Conservation (phyloP, 2,888 invertebrate genomes). For the Galeruca laticollis region DNA sequence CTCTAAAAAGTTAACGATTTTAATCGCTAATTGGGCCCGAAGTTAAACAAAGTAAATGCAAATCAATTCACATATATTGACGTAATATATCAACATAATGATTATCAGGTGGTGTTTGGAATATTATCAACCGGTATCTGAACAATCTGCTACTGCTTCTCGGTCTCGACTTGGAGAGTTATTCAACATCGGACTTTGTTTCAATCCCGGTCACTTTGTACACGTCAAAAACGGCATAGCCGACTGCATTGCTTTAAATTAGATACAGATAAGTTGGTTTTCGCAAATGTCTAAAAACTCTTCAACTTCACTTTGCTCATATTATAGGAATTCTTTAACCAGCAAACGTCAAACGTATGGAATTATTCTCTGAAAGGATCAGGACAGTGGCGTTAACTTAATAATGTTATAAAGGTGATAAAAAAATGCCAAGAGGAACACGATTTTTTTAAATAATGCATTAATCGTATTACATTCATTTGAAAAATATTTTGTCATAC, state of each 20-base stretch:
- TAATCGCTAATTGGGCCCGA: conserved; percentile 56
- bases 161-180: conserved; percentile 53
- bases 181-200: conserved; percentile 51
- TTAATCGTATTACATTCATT: too few species aligned
- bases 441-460: too few species aligned
- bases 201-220: conserved; percentile 59
- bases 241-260: conserved; percentile 60
- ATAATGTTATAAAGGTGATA: too few species aligned
- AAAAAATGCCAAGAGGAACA: too few species aligned
- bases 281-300: conserved; percentile 47
- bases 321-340: conserved; percentile 47
- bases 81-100: conserved; percentile 62
- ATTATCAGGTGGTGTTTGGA: conserved; percentile 49
- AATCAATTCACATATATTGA: conserved; percentile 60
- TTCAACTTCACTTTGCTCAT: conserved; percentile 44
- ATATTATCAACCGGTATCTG: conserved; percentile 53
- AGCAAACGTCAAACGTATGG: conserved; percentile 38
- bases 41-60: conserved; percentile 57
- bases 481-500: too few species aligned
- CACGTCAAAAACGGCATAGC: conserved; percentile 61
- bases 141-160: conserved; percentile 61
- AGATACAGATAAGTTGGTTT: conserved; percentile 56
- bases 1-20: conserved; percentile 19
- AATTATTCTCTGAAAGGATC: background rate
- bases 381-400: background rate